phyloP scores from a whole-genome alignment of 2,113 vertebrate species.

The Macaca fascicularis region DNA sequence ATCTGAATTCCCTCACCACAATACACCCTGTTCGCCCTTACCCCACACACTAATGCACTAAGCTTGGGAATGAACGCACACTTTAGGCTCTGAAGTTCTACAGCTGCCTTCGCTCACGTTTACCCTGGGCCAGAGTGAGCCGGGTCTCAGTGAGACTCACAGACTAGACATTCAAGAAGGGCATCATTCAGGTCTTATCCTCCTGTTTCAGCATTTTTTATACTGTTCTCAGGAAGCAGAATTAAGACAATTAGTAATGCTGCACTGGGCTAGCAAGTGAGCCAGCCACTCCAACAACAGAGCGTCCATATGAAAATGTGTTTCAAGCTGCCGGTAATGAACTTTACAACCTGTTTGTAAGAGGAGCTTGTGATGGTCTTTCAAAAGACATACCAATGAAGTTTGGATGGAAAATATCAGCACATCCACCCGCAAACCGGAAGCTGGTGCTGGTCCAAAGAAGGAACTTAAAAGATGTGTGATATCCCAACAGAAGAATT shows the following conservation, averaged over 20 bases:
- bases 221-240: not conserved
- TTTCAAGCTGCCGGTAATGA: not conserved
- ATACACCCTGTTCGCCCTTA: fast-evolving
- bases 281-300: not conserved
- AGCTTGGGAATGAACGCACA: not conserved
- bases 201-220: not conserved
- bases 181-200: not conserved
- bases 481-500: not conserved
- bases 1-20: not conserved
- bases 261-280: not conserved
- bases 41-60: not conserved
- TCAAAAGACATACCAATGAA: not conserved
- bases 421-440: not conserved
- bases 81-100: not conserved
- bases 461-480: no score
- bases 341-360: not conserved
- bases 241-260: not conserved
- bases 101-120: not conserved
- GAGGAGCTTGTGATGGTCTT: not conserved
- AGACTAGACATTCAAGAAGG: not conserved
- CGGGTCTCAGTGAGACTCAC: not conserved
- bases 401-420: not conserved
- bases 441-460: not conserved
- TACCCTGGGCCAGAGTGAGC: not conserved
- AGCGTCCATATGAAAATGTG: not conserved